Base-by-base conservation (phyloP, 2,113 vertebrate species). In the Acrocephalus arundinaceus region DNA sequence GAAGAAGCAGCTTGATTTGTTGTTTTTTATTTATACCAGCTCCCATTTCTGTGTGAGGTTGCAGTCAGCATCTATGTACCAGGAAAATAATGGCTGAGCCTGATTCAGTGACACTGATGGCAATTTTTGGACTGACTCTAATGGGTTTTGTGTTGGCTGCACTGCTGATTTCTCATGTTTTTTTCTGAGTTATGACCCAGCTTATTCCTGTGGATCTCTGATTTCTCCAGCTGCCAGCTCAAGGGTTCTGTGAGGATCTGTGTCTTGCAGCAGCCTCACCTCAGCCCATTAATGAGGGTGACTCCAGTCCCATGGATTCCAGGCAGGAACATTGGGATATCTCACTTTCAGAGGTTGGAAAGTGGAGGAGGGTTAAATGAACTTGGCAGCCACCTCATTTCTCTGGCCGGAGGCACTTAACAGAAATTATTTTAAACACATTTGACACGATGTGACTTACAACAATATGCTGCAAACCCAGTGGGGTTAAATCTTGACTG, bases 401-500 rank as follows among this genome's bases (percentile, higher is more conserved):
- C 68, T 46, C 39, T 87, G 39, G 75, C 75, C 78, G 57, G 35
- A 90, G 87, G 87, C 78, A 27, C 66, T 92, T 85, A 82, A 63
- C 66, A 82, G 85, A 75, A 96, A 79, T 91, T 65, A 87, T 95
- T 92, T 89, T 70, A 61, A 91, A 52, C 62, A n/a, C 35, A 20
- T 87, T 73, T 94, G 82, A 91, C 85, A 27, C 48, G 49, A 46
- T 62, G 71, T 54, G 83, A 78, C 73, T 94, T 52, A 46, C 39
- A 92, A 86, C 78, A 91, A 81, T 81, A 76, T 31, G 66, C 74
- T 90, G 51, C 35, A 90, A 81, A 71, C 72, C 76, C 66, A 63
- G 61, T 78, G 91, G 89, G 58, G 85, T 76, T 70, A 88, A 91
- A 88, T 51, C 46, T 67, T 48, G 71, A 66, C 92, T 57, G 72